A percentile compares a stretch with the other conserved stretches of the same genome.
Evolutionary conservation across 2,113 vertebrate species (phyloP).

Genomic region (Anseranas semipalmata): DNA sequence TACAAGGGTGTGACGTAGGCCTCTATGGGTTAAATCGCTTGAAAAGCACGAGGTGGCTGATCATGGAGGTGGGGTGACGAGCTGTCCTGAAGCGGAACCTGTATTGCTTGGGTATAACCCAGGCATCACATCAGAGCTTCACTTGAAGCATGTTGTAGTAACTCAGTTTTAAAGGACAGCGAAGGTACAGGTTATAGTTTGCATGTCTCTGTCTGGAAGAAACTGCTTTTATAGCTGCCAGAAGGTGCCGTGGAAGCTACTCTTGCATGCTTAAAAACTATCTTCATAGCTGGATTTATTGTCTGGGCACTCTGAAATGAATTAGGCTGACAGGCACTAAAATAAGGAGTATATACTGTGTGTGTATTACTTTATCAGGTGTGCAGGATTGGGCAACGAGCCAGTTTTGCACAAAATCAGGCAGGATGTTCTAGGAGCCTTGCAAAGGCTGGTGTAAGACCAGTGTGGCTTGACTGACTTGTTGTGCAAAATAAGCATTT

Average conservation of each 20-base stretch:
- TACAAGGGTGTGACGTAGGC: background rate
- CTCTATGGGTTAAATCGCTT: background rate
- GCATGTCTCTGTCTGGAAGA: background rate
- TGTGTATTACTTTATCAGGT: background rate
- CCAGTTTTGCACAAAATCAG: background rate
- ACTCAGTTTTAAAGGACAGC: background rate
- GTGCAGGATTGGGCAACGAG: background rate
- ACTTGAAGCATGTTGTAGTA: background rate
- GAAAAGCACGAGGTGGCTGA: background rate
- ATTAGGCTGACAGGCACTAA: background rate
- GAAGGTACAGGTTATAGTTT: background rate
- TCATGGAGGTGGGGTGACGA: background rate
- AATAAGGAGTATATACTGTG: background rate
- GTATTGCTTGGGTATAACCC: fast-evolving
- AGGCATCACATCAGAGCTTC: background rate
- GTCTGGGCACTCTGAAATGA: background rate
- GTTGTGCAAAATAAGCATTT: background rate
- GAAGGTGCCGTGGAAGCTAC: background rate
- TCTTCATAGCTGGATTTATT: background rate
- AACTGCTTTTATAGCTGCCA: background rate
- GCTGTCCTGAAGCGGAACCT: background rate
- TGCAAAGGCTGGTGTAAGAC: background rate
- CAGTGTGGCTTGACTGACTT: background rate
- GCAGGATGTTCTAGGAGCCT: background rate
- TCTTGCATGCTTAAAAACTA: background rate